Conservation (phyloP, 2,888 invertebrate species). For the Archips xylosteana region DNA sequence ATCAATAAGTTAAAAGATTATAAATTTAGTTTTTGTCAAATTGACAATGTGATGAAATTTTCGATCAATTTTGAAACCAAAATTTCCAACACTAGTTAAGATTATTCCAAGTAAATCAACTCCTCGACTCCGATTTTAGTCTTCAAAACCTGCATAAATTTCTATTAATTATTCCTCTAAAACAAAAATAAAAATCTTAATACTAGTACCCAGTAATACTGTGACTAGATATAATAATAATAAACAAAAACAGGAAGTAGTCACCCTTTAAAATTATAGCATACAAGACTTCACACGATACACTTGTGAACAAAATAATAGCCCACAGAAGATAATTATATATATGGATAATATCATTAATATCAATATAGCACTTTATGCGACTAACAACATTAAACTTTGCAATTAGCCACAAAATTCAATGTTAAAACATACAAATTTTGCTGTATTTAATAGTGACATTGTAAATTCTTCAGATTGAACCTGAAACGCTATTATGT, state of each 20-base stretch:
- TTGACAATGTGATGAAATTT: neutral
- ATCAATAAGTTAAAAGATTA: neutral
- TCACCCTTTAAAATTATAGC: conserved; percentile 42
- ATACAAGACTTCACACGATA: conserved; percentile 44
- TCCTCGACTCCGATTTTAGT: neutral
- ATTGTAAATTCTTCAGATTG: neutral
- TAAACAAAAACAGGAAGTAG: conserved; percentile 53
- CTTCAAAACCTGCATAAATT: neutral
- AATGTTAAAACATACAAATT: conserved; percentile 11
- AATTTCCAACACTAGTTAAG: neutral
- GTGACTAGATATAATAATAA: conserved; percentile 74
- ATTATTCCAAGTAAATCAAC: neutral
- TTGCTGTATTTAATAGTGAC: neutral
- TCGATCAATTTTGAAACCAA: neutral
- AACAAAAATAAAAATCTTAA: conserved; percentile 46
- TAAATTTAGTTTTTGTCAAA: neutral
- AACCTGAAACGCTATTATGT: neutral
- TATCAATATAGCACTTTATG: conserved; percentile 40
- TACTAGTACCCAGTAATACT: conserved; percentile 73
- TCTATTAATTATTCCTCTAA: conserved; percentile 40
- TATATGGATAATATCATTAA: conserved; percentile 36
- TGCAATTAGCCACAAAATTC: conserved; percentile 11
- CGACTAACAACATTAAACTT: conserved; percentile 26
- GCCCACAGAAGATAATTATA: conserved; percentile 47
- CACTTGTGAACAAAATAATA: conserved; percentile 55